Base-by-base conservation (phyloP, 1,140 invertebrate genomes). In the Drosophila elegans region DNA sequence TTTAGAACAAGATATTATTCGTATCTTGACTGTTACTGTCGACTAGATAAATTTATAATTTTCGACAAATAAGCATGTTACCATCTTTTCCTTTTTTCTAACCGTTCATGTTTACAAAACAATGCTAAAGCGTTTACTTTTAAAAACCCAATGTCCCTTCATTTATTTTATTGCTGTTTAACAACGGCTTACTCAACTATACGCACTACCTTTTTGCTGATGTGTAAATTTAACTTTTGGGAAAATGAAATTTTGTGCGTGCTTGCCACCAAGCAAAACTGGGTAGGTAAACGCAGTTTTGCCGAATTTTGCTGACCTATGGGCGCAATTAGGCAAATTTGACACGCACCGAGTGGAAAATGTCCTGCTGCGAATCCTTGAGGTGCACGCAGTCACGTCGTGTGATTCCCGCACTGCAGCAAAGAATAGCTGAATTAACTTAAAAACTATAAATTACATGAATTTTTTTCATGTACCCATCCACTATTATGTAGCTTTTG, bases 271-370 rank as follows among this genome's bases (percentile, higher is more conserved):
- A 61, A 49, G 52, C 41, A 27, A 29, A 42, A 57, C 51, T 39
- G 4, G 21, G n/a, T 48, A 57, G 46, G 52, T 34, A 69, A 49
- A 34, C 41, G 13, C 41, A 45, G 38, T 71, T 71, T 71, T 49
- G 36, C 16, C 27, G 21, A 71, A 56, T 56, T 53, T 48, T 48
- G 63, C 51, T n/a, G 63, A 64, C 54, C 67, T 55, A 16, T 56
- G 34, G 36, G 36, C 66, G 49, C 67, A 71, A 69, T 71, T 71
- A 48, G 36, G 11, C 67, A 57, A 71, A 71, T 71, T 71, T 48
- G 67, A 71, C 67, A 71, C 67, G 67, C 67, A 71, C 64, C 45
- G 27, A 13, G n/a, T 36, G 67, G n/a, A 12, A 34, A 16, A 56
- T 34, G 36, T 69, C 64, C 67, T 56, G 64, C 51, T 71, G 51